Conservation (phyloP, 2,888 invertebrate species). For the Stictocephala bisonia region DNA sequence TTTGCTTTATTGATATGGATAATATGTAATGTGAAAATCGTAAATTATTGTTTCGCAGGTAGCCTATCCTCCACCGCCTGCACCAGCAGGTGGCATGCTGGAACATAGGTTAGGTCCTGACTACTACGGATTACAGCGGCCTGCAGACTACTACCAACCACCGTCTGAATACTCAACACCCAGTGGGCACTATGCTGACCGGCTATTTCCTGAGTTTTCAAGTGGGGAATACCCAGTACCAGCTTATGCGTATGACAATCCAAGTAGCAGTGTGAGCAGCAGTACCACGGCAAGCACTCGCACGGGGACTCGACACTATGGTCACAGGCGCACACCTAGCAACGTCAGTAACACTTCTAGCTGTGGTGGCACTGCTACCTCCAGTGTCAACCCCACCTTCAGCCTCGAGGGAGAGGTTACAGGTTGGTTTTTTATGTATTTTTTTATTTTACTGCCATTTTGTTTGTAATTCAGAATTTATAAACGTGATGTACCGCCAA, state of each 20-base stretch:
- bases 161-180: conserved; percentile 48
- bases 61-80: conserved; percentile 66
- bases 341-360: conserved; percentile 74
- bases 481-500: too few relatives aligned
- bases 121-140: conserved; percentile 1
- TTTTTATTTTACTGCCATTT: not conserved
- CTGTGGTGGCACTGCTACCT: conserved; percentile 69
- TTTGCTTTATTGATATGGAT: too few relatives aligned
- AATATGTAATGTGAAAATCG: too few relatives aligned
- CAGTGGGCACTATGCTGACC: conserved; percentile 52
- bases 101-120: conserved; percentile 31
- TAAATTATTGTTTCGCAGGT: conserved; percentile 37
- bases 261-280: conserved; percentile 66
- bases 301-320: conserved; percentile 51
- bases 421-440: not conserved
- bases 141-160: conserved; percentile 38
- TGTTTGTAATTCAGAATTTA: too few relatives aligned
- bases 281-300: conserved; percentile 41
- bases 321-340: conserved; percentile 82
- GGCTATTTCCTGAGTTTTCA: conserved; percentile 49
- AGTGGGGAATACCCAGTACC: conserved; percentile 45
- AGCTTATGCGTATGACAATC: conserved; percentile 69
- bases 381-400: conserved; percentile 73
- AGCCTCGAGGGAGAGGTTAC: conserved; percentile 71
- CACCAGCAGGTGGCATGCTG: conserved; percentile 58